Evolutionary conservation across 2,113 vertebrate genomes (phyloP).

Genomic region (Takifugu bimaculatus): DNA sequence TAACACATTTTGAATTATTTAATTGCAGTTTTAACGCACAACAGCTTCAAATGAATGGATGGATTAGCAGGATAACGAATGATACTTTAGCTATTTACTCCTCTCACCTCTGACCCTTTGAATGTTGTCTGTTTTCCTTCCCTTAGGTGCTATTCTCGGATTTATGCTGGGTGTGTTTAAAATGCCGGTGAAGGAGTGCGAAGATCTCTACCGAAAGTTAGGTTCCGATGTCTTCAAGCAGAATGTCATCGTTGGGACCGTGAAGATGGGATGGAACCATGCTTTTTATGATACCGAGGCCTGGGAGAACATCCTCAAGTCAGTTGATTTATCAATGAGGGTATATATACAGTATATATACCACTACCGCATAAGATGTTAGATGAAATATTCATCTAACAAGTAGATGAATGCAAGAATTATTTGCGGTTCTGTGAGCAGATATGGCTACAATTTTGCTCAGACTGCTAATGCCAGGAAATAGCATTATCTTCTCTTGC

Average conservation of each 20-base stretch:
- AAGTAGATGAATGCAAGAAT: not conserved
- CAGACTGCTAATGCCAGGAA: conserved; percentile 6
- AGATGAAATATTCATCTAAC: not conserved
- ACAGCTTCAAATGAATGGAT: no score
- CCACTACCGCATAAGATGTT: not conserved
- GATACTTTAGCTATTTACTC: not conserved
- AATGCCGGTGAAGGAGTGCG: conserved; percentile 87
- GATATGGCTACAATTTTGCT: conserved; percentile 1
- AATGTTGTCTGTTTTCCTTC: conserved; percentile 16
- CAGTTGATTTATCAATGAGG: conserved; percentile 57
- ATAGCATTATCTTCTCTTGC: conserved; percentile 35
- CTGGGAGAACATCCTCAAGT: conserved; percentile 96
- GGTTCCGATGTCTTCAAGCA: conserved; percentile 95
- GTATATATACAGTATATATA: not conserved
- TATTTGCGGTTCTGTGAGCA: not conserved
- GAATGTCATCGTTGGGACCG: conserved; percentile 91
- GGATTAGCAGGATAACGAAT: not conserved
- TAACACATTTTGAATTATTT: no score
- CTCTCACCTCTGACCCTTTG: not conserved
- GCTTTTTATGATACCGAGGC: conserved; percentile 94
- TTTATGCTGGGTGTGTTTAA: conserved; percentile 95
- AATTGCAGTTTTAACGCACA: no score
- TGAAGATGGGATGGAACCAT: conserved; percentile 98
- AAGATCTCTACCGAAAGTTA: conserved; percentile 89
- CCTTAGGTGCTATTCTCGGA: conserved; percentile 88